These are phyloP conservation scores for Benthosema pterotum DNA, from an alignment of 2,797 vertebrate species.

Conservation along the genomic window DNA sequence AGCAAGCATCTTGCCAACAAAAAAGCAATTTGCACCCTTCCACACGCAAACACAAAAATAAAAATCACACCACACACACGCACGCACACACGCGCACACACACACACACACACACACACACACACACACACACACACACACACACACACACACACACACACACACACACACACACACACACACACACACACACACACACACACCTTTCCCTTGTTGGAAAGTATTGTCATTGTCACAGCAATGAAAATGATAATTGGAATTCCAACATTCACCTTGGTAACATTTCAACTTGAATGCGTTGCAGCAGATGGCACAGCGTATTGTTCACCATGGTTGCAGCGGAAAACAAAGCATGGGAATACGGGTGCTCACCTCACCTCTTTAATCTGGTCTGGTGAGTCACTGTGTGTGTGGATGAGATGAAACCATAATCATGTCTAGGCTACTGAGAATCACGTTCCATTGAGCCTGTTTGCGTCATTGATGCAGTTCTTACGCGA, in stretches of 20 bases:
- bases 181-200: not conserved
- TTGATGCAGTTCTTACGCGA: not conserved
- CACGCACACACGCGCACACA: not conserved
- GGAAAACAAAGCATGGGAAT: slow-evolving; percentile 43
- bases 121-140: slow-evolving; percentile 9
- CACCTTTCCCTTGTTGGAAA: too few relatives aligned
- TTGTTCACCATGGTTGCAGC: slow-evolving; percentile 1
- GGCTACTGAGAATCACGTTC: slow-evolving; percentile 43
- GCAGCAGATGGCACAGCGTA: slow-evolving; percentile 1
- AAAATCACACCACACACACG: not conserved
- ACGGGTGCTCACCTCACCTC: slow-evolving; percentile 18
- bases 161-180: not conserved
- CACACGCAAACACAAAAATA: not conserved
- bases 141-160: slow-evolving; percentile 9
- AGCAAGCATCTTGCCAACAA: too few relatives aligned
- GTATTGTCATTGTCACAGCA: too few relatives aligned
- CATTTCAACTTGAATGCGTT: slow-evolving; percentile 58
- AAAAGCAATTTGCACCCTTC: too few relatives aligned
- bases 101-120: slow-evolving; percentile 11
- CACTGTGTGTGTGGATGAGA: slow-evolving; percentile 43
- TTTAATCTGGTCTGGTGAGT: slow-evolving; percentile 44
- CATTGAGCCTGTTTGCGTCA: slow-evolving; percentile 24
- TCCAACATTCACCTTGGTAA: too few relatives aligned
- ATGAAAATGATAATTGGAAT: too few relatives aligned
- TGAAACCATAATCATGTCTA: slow-evolving; percentile 33